Base-by-base conservation (phyloP, 1,140 invertebrate species). In the Gonatopus flavifemur region DNA sequence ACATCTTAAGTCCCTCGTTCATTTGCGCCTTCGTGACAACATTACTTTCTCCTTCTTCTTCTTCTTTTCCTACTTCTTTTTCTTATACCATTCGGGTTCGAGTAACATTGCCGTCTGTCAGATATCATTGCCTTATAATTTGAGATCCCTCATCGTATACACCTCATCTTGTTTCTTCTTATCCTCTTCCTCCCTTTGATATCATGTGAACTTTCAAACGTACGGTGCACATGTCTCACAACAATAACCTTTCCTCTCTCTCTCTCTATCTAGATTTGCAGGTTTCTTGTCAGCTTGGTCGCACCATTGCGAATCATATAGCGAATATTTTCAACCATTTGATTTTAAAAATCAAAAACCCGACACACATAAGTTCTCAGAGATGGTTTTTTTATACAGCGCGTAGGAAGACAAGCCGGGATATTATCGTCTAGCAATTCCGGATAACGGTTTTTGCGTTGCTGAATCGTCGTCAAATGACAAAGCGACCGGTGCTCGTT, bases 401-500 rank as follows among this genome's bases (percentile, higher is more conserved):
- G n/a, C n/a, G n/a, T n/a, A n/a, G n/a, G n/a, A n/a, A n/a, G n/a
- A n/a, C n/a, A n/a, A n/a, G n/a, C n/a, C n/a, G n/a, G n/a, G n/a
- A n/a, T n/a, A n/a, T n/a, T n/a, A 58, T 55, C 30, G 44, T 47
- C 31, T 9, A 20, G 40, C 52, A 56, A 59, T 59, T 46, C 49
- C 49, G 57, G 40, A 52, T 61, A 61, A 61, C 57, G 57, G 59
- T 49, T 61, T 41, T 42, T 48, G 49, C 57, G 39, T 32, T 36
- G 59, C 59, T 56, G 49, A 59, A 61, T 48, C 52, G 37, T 52
- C 32, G 48, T 59, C 59, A 52, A 56, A 56, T 61, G 59, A 59
- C 58, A 52, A 56, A 59, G 43, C 56, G 59, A 59, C 59, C 57
- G 53, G 20, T 41, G 37, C 57, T 61, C 57, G 57, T 61, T 61